phyloP scores from a whole-genome alignment of 2,797 vertebrate genomes.

The Sebastes steindachneri region DNA sequence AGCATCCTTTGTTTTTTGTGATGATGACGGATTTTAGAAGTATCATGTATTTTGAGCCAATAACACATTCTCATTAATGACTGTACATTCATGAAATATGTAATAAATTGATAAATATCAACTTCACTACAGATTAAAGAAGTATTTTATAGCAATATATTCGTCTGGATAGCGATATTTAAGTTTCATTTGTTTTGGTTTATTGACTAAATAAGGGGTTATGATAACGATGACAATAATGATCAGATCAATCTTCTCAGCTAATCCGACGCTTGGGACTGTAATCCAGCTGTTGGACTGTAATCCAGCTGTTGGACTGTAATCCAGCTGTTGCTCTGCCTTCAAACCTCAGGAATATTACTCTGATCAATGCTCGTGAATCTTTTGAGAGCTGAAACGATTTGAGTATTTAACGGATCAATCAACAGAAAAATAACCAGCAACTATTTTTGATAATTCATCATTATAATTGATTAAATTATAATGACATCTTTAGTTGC shows the following conservation, averaged over 20 bases:
- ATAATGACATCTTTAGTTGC: neutral
- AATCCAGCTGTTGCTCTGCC: too few relatives aligned
- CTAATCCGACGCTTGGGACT: neutral
- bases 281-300: too few relatives aligned
- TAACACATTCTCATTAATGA: neutral
- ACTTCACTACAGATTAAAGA: neutral
- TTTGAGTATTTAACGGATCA: neutral
- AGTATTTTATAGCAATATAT: neutral
- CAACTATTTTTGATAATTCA: neutral
- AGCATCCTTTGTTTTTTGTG: neutral
- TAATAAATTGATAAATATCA: neutral
- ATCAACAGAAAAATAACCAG: neutral
- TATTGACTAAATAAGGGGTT: neutral
- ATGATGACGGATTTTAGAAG: neutral
- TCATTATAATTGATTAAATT: neutral
- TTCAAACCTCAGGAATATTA: neutral
- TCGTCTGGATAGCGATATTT: neutral
- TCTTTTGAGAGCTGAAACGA: neutral
- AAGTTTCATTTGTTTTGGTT: neutral
- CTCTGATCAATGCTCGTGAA: neutral
- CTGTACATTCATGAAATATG: neutral
- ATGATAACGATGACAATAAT: neutral
- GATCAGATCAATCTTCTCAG: neutral
- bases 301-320: neutral
- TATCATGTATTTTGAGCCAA: neutral